These are phyloP conservation scores for Eupithecia abbreviata DNA, from an alignment of 2,888 invertebrate genomes.

Conservation along the genomic window DNA sequence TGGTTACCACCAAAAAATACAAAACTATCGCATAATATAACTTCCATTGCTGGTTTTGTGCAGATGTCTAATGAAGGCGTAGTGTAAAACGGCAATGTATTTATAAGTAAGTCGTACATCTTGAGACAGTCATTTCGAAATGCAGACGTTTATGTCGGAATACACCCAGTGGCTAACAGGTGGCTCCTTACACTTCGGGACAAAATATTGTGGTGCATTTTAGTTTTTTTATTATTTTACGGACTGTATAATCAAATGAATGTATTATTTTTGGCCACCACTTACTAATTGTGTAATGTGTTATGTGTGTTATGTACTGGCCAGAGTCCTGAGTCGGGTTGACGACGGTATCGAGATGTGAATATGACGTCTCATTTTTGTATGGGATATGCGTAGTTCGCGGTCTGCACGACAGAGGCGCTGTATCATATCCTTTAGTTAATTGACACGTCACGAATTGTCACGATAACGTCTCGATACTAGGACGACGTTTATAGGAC, in stretches of 20 bases:
- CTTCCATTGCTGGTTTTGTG: neutral
- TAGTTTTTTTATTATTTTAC: neutral
- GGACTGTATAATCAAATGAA: neutral
- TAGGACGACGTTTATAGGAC: no score
- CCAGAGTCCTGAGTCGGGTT: no score
- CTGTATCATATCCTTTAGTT: no score
- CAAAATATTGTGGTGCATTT: conserved; percentile 20
- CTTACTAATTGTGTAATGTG: no score
- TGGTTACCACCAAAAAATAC: neutral
- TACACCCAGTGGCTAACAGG: conserved; percentile 35
- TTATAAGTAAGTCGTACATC: neutral
- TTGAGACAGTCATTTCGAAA: conserved; percentile 4
- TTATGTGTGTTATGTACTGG: no score
- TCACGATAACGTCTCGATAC: no score
- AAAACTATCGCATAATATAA: neutral
- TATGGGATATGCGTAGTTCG: no score
- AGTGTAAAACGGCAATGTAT: neutral
- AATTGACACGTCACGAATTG: no score
- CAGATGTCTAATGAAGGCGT: neutral
- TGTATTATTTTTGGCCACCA: no score
- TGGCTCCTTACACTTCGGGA: conserved; percentile 33
- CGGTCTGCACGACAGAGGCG: no score
- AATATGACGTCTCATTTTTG: no score
- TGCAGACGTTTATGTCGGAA: conserved; percentile 33
- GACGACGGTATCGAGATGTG: no score